Evolutionary conservation across 37 sponge, comb jelly and placozoan species (phyloP), one percentile per base, ranked within the genome.

Genomic region (Theonella swinhoei): DNA sequence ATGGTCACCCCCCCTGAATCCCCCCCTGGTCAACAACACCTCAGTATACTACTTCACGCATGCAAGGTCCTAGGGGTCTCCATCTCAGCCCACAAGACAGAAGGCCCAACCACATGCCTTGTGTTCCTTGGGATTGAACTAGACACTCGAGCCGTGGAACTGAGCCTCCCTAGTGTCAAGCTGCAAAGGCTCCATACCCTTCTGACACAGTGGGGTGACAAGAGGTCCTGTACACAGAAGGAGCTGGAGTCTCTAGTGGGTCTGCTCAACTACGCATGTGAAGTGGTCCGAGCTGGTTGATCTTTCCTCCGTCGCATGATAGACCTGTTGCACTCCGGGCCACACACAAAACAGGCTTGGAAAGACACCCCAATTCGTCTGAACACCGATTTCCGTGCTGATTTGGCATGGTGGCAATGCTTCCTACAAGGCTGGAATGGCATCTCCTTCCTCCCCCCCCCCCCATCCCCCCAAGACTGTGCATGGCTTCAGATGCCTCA

Each of bases 401-500:
- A 72, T 23, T 23, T 72, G 11, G 38, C 34, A 5, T 72, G 73
- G 73, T 72, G 73, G 73, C 34, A 36, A 5, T 8, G 3, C 7
- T 72, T 72, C 23, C 11, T 72, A 8, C 23, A 72, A 11, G 14
- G 31, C 5, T 72, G 73, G 73, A 72, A 72, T 37, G 73, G 73
- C 24, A 38, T 72, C 73, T 23, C 39, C 73, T 72, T 72, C 23
- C 54, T 47, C 54, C 37, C 31, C 23, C 24, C 73, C 39, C 73
- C 23, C 8, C 11, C 30, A 3, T 9, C 24, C 73, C 5, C 9
- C 73, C 73, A 3, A 37, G 24, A 9, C 11, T 72, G 38, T 4
- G 30, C 24, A 20, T 72, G 23, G 39, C 40, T 8, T 72, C 73
- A 9, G 88, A 87, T 42, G 88, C 82, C 11, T 80, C 82, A 26